Conservation (phyloP, 2,113 vertebrate species). For the Dolichotis patagonum region DNA sequence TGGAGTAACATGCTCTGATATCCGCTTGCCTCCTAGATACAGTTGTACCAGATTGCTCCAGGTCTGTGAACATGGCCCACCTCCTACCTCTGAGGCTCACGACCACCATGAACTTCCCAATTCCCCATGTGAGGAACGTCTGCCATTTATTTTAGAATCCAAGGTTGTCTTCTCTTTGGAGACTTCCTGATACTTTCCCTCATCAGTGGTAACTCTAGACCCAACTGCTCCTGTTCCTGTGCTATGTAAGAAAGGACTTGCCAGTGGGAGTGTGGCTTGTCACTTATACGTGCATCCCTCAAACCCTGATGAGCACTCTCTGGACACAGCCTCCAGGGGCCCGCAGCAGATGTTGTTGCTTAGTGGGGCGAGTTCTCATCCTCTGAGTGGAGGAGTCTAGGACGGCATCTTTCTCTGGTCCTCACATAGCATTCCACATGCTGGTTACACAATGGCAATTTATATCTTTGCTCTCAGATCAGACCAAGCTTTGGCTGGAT, state of each 20-base stretch:
- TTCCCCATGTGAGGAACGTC: not conserved
- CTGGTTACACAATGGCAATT: slow-evolving; percentile 64
- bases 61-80: not conserved
- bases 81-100: not conserved
- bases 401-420: slow-evolving; percentile 41
- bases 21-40: not conserved
- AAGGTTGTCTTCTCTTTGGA: not conserved
- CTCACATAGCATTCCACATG: slow-evolving; percentile 47
- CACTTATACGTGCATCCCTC: not conserved
- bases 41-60: not conserved
- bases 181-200: not conserved
- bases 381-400: not conserved
- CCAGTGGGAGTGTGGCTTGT: not conserved
- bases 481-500: slow-evolving; percentile 71
- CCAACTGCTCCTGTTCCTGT: not conserved
- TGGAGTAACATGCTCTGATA: not conserved
- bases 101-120: not conserved
- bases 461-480: slow-evolving; percentile 77
- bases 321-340: not conserved
- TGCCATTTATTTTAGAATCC: not conserved
- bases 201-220: not conserved
- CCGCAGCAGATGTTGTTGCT: not conserved
- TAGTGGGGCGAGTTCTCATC: not conserved
- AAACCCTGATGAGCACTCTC: not conserved
- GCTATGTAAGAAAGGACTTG: not conserved